A percentile compares a stretch with the other conserved stretches of the same genome.
Evolutionary conservation across 2,113 vertebrate genomes (phyloP).

Genomic region (Hemiscyllium ocellatum): DNA sequence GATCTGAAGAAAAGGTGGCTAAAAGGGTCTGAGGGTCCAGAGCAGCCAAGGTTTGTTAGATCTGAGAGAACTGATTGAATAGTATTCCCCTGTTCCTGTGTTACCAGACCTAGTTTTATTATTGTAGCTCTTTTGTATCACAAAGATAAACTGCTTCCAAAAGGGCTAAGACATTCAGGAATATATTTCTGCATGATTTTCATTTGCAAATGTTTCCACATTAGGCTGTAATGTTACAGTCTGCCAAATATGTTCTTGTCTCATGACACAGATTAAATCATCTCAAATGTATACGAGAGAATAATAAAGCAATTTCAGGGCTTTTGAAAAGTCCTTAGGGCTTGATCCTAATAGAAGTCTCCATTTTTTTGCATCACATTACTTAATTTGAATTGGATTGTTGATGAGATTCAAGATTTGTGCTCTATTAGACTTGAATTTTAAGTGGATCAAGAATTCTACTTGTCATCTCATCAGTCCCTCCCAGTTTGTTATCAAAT

Average conservation of each 20-base stretch:
- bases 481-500: background rate
- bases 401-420: background rate
- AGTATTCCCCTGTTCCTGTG: background rate
- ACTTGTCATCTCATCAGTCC: background rate
- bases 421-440: background rate
- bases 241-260: background rate
- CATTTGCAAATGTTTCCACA: background rate
- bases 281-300: background rate
- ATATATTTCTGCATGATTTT: background rate
- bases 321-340: background rate
- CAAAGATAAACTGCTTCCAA: background rate
- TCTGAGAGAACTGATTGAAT: background rate
- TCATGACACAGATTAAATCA: slow-evolving; percentile 20
- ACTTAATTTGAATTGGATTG: slow-evolving; percentile 19
- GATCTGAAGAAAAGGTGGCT: background rate
- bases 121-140: background rate
- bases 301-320: slow-evolving; percentile 16
- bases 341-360: background rate
- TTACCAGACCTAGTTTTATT: background rate
- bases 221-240: background rate
- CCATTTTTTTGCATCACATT: background rate
- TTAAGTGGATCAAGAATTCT: background rate
- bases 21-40: background rate
- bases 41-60: background rate
- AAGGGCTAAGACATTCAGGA: background rate